phyloP scores from a whole-genome alignment of 2,113 vertebrate genomes.

The Forbesichthys papilliferus region DNA sequence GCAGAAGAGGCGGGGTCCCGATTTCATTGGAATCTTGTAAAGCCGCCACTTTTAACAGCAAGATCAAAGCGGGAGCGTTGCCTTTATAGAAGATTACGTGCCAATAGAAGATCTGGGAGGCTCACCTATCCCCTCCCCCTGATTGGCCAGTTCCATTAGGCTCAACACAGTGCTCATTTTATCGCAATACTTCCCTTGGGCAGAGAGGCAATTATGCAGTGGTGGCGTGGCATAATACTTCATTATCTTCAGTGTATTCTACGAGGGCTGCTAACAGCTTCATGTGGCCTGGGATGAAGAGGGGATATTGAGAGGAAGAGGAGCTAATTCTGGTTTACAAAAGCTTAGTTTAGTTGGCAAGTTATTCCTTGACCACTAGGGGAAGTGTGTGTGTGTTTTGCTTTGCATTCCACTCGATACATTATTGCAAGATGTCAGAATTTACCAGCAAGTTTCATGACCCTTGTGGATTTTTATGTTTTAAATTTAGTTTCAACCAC shows the following conservation, averaged over 20 bases:
- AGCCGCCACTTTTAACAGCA: constrained; percentile 54
- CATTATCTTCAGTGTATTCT: constrained; percentile 68
- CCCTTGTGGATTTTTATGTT: too few relatives aligned
- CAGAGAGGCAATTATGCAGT: constrained; percentile 80
- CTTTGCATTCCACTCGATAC: too few relatives aligned
- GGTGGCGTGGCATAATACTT: constrained; percentile 78
- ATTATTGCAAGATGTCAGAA: too few relatives aligned
- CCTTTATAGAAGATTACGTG: constrained; percentile 52
- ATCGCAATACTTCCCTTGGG: constrained; percentile 78
- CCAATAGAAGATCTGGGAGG: constrained; percentile 50
- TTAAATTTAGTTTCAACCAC: too few relatives aligned
- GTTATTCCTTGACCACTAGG: too few relatives aligned
- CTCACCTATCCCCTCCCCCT: constrained; percentile 37
- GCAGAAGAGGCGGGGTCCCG: constrained; percentile 25
- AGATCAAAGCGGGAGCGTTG: constrained; percentile 63
- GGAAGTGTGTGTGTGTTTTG: too few relatives aligned
- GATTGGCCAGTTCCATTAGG: constrained; percentile 68
- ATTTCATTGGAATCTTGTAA: constrained; percentile 48
- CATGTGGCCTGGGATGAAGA: constrained; percentile 63
- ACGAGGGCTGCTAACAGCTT: constrained; percentile 66
- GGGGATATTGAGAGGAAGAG: not conserved
- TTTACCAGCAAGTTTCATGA: too few relatives aligned
- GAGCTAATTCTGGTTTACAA: constrained; percentile 7
- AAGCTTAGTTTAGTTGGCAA: too few relatives aligned
- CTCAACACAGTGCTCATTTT: constrained; percentile 76